Base-by-base conservation (phyloP, 2,113 vertebrate genomes). In the Prietella phreatophila region DNA sequence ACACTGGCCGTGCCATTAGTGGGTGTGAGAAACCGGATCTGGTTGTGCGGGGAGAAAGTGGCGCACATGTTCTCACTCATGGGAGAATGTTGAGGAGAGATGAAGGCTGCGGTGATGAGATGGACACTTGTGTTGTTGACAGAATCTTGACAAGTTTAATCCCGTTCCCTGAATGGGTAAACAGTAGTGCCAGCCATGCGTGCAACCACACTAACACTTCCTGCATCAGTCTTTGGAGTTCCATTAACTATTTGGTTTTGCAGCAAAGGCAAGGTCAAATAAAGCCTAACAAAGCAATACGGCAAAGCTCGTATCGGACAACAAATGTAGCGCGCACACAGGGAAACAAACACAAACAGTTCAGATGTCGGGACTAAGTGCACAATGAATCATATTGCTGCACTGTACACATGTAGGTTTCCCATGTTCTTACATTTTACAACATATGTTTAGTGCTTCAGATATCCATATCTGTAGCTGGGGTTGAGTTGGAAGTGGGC, bases 121-220 rank as follows among this genome's bases (percentile, higher is more conserved):
- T 91, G 94, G 94, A 94, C 95, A 92, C 93, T 93, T 92, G 92
- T 92, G 93, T 94, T 95, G 94, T 94, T 95, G 95, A 95, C 95
- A 95, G 94, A 95, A 94, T 93, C 93, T 93, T 95, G 95, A 95
- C 94, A 95, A 95, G 93, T 92, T 91, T 94, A 95, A 95, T 95
- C 93, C 94, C 88, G 83, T 90, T 94, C 93, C 92, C 75, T 92
- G 90, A 91, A 85, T 87, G 93, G 91, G 91, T 94, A 95, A 95
- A 95, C 94, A 95, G 90, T 91, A 91, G 91, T 90, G 89, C 89
- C 89, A 94, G 92, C 91, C 92, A 88, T 92, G 90, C 93, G 88
- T 92, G 93, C 89, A 94, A 94, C 93, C 92, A 27, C 93, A 79
- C 88, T 93, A 89, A 86, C 92, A 92, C 91, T 93, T 94, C 94